These are phyloP conservation scores for Ammospiza caudacuta DNA, from an alignment of 2,113 vertebrate genomes.

Conservation along the genomic window DNA sequence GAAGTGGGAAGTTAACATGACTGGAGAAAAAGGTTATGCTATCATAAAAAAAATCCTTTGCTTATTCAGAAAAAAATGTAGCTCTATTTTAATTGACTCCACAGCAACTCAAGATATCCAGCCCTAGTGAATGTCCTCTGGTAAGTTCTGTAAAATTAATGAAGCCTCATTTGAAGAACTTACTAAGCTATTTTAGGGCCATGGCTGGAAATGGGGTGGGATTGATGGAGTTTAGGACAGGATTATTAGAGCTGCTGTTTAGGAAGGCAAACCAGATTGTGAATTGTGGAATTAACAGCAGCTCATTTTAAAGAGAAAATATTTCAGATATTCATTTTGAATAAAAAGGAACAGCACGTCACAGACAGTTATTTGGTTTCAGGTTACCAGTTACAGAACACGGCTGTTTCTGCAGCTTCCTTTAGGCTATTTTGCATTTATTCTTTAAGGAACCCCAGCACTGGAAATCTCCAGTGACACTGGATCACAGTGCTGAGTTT, in stretches of 20 bases:
- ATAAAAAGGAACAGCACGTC: background rate
- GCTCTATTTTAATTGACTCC: slow-evolving; percentile 1
- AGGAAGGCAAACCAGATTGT: background rate
- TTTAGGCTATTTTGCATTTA: background rate
- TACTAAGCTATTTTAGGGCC: background rate
- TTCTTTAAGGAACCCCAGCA: background rate
- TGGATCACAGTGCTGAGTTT: background rate
- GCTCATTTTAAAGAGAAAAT: background rate
- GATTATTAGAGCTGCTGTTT: background rate
- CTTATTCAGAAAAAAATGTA: background rate
- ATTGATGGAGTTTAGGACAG: background rate
- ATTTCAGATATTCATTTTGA: background rate
- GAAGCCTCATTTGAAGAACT: background rate
- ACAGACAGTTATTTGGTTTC: background rate
- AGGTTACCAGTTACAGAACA: background rate
- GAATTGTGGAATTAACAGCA: background rate
- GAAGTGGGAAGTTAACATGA: slow-evolving; percentile 1
- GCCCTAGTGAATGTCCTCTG: background rate
- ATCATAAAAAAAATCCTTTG: background rate
- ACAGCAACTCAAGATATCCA: background rate
- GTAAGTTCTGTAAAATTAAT: slow-evolving; percentile 26
- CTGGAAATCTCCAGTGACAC: background rate
- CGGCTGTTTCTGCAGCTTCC: background rate
- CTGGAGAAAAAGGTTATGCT: background rate
- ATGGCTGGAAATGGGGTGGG: background rate